Percentiles rank a stretch among this genome's conserved stretches.
These are phyloP conservation scores for Syngnathoides biaculeatus DNA, from an alignment of 2,113 vertebrate genomes.

Conservation along the genomic window DNA sequence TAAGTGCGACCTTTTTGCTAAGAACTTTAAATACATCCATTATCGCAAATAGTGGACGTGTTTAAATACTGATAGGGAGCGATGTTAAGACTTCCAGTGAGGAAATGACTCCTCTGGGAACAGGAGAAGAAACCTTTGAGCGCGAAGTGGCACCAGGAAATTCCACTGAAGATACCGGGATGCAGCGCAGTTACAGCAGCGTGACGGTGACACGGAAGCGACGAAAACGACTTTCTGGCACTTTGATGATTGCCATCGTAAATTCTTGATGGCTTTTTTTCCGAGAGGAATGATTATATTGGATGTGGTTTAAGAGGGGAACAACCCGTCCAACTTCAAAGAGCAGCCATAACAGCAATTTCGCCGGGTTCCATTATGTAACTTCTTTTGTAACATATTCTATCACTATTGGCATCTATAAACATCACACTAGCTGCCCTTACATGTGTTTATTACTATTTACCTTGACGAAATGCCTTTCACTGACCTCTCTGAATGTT, in stretches of 20 bases:
- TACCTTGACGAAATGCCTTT: neutral
- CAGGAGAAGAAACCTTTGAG: constrained; percentile 13
- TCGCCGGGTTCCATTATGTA: constrained; percentile 1
- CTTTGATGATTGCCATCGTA: constrained; percentile 48
- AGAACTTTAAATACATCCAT: neutral
- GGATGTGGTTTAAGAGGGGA: constrained; percentile 2
- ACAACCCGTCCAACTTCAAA: neutral
- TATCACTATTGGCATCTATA: neutral
- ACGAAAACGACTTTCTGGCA: constrained; percentile 35
- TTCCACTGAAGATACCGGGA: constrained; percentile 8
- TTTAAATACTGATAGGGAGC: neutral
- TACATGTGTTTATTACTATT: neutral
- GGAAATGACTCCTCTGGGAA: neutral
- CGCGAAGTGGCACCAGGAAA: constrained; percentile 27
- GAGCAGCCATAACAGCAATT: constrained; percentile 3
- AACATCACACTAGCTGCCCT: neutral
- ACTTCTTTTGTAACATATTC: neutral
- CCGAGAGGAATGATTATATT: constrained; percentile 8
- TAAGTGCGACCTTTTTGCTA: neutral
- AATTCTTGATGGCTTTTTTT: constrained; percentile 11
- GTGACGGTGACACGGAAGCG: constrained; percentile 24
- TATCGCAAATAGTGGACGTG: neutral
- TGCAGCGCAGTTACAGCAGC: constrained; percentile 15
- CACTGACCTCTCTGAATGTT: constrained; percentile 87
- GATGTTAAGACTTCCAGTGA: neutral